Conservation (phyloP, 2,113 vertebrate species). For the Stigmatopora nigra region DNA sequence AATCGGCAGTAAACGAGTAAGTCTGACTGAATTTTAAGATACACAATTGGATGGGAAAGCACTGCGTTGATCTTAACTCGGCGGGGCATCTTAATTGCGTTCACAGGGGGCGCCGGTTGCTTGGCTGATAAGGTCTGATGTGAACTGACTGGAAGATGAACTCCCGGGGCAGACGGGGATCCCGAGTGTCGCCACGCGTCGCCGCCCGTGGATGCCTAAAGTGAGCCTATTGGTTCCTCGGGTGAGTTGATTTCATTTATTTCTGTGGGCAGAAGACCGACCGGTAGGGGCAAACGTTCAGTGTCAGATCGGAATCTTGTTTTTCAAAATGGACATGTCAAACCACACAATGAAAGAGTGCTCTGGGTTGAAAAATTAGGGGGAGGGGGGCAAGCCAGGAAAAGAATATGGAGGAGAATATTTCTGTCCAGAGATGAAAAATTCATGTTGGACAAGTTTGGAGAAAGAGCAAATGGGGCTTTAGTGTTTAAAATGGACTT, state of each 20-base stretch:
- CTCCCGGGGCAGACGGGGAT: slow-evolving; percentile 41
- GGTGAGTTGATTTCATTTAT: not conserved
- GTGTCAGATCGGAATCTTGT: not conserved
- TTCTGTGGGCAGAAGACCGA: not conserved
- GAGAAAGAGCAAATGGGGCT: no score
- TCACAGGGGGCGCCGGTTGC: slow-evolving; percentile 31
- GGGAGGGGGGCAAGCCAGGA: not conserved
- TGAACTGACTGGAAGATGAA: slow-evolving; percentile 66
- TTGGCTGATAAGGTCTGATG: slow-evolving; percentile 59
- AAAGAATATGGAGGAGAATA: not conserved
- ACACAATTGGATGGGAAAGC: slow-evolving; percentile 13
- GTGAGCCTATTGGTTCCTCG: not conserved
- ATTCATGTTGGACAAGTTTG: no score
- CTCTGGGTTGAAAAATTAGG: not conserved
- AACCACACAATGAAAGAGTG: not conserved
- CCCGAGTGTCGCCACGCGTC: slow-evolving; percentile 8
- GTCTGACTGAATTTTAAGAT: not conserved
- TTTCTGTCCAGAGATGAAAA: no score
- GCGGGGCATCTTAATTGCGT: slow-evolving; percentile 63
- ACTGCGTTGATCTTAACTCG: slow-evolving; percentile 57
- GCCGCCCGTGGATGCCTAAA: not conserved
- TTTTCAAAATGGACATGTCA: not conserved
- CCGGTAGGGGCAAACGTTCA: slow-evolving; percentile 21
- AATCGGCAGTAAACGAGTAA: not conserved
- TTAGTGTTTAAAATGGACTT: no score